Base-by-base conservation (phyloP, 2,797 vertebrate species). In the Falco naumanni region DNA sequence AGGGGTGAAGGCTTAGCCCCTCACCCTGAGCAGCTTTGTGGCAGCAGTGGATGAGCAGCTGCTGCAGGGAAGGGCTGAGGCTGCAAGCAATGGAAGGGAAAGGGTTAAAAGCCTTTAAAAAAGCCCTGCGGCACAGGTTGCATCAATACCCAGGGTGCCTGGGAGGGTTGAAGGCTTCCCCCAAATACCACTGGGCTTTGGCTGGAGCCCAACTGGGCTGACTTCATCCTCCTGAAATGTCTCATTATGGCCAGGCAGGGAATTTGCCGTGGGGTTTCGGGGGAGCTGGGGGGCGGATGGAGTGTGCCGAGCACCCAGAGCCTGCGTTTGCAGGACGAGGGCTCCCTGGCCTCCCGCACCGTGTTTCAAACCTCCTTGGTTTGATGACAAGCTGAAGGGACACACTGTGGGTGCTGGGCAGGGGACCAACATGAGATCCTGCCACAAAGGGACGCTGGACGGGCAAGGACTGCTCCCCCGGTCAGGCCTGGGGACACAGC, bases 191-290 rank as follows among this genome's bases (percentile, higher is more conserved):
- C 47, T 16, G 56, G 63, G 43, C 68, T 79, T 91, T 79, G 84
- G 53, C 70, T 82, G 68, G 39, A 83, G 34, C 64, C 37, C 79
- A 81, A 0, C 0, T 2, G 28, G 53, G 41, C 72, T 95, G 95
- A 95, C 70, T 76, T 93, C 91, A 92, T 71, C 48, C 61, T 19
- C 7, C 50, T 87, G 80, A 75, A 89, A 92, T 82, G 91, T 84
- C 87, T 92, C 66, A 90, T 93, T 75, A 78, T 3, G 53, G 86
- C 59, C 85, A 41, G 48, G 76, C 21, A 56, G 72, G 92, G 92
- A 94, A 88, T 76, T 50, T 48, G 76, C 90, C 65, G n/a, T 29
- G 37, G 82, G 54, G 78, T 82, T 89, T 54, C 0, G 3, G 61
- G 84, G 83, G 13, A 68, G 19, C 53, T 0, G 5, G 29, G 19